Evolutionary conservation across 2,797 vertebrate species (phyloP).

Genomic region (Onychomys arenicola): DNA sequence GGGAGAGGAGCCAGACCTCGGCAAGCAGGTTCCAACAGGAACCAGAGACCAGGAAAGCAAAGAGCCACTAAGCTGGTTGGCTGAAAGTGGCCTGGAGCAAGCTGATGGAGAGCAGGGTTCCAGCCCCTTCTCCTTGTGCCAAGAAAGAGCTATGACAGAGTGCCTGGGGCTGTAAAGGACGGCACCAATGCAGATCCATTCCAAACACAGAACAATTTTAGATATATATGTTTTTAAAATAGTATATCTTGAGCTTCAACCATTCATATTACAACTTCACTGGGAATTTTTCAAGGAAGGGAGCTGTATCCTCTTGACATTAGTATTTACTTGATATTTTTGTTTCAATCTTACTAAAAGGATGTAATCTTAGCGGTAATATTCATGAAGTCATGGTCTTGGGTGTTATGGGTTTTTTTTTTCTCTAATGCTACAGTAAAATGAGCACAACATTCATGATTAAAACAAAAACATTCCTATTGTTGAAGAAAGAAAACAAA

Average conservation of each 20-base stretch:
- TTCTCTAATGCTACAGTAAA: conserved; percentile 33
- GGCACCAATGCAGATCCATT: background rate
- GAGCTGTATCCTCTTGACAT: background rate
- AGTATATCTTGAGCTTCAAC: background rate
- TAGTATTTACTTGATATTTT: conserved; percentile 54
- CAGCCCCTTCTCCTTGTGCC: background rate
- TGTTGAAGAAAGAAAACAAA: conserved; percentile 4
- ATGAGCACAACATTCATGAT: background rate
- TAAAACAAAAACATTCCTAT: background rate
- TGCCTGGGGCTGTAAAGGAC: background rate
- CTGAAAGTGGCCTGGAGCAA: background rate
- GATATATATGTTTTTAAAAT: conserved; percentile 19
- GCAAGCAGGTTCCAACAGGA: background rate
- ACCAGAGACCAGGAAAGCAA: background rate
- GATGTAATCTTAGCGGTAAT: conserved; percentile 16
- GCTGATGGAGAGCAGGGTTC: background rate
- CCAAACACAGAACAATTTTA: background rate
- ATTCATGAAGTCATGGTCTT: background rate
- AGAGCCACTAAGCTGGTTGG: background rate
- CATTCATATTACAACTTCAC: background rate
- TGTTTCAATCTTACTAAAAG: conserved; percentile 44
- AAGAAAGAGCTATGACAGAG: background rate
- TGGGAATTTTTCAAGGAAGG: too few species aligned
- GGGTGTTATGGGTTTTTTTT: background rate
- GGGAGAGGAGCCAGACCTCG: background rate